Evolutionary conservation across 92 coral and sea anemone species (phyloP).

Genomic region (Scolanthus callimorphus): DNA sequence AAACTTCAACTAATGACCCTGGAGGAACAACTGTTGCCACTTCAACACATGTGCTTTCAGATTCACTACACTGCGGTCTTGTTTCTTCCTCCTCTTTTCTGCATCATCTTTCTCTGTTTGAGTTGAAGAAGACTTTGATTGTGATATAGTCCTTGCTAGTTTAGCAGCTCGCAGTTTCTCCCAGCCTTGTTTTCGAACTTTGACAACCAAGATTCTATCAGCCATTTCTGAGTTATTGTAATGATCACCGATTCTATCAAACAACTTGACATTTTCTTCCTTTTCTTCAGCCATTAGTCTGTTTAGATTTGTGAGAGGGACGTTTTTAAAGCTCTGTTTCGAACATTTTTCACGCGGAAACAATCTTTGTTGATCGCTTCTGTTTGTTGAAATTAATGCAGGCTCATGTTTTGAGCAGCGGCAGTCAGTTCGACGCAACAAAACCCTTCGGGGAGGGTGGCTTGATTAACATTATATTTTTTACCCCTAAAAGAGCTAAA

Average conservation of each 20-base stretch:
- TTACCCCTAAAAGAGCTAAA: too few relatives aligned
- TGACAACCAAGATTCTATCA: conserved; percentile 77
- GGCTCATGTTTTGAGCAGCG: too few relatives aligned
- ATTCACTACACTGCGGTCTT: not conserved
- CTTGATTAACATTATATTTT: too few relatives aligned
- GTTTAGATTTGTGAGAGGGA: too few relatives aligned
- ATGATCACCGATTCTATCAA: conserved; percentile 85
- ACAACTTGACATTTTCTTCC: conserved; percentile 32
- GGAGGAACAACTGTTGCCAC: not conserved
- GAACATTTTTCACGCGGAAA: too few relatives aligned
- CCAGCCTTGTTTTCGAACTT: conserved; percentile 81
- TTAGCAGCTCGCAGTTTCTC: conserved; percentile 74
- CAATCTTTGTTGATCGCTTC: too few relatives aligned
- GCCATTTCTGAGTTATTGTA: conserved; percentile 90
- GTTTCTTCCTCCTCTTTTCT: not conserved
- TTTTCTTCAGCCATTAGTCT: conserved; percentile 7
- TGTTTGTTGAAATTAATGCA: too few relatives aligned
- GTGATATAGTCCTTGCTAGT: conserved; percentile 26
- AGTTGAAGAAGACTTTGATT: conserved; percentile 19
- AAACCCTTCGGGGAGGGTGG: too few relatives aligned
- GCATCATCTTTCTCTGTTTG: conserved; percentile 6
- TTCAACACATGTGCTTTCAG: not conserved
- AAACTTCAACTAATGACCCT: not conserved
- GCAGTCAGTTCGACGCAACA: too few relatives aligned
- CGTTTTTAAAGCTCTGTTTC: too few relatives aligned